phyloP scores from a whole-genome alignment of 2,113 vertebrate species.

The Channa argus region DNA sequence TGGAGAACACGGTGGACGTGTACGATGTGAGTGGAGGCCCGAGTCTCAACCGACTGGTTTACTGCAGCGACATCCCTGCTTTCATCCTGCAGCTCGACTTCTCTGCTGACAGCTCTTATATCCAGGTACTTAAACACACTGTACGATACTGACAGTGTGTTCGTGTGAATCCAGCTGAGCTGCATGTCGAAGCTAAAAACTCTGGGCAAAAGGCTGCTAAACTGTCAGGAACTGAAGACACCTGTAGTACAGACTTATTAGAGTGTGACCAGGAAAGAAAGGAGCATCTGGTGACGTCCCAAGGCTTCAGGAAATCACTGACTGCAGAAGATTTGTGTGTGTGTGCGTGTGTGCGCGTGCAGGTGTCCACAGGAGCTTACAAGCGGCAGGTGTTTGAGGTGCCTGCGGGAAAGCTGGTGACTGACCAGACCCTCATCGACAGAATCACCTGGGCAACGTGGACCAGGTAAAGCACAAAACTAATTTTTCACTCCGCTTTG shows the following conservation, averaged over 20 bases:
- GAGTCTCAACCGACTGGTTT: slow-evolving; percentile 90
- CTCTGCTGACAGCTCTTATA: slow-evolving; percentile 88
- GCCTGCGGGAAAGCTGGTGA: slow-evolving; percentile 90
- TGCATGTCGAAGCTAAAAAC: no score
- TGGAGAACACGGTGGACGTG: slow-evolving; percentile 93
- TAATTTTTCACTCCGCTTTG: no score
- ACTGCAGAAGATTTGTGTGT: no score
- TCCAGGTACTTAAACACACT: slow-evolving; percentile 45
- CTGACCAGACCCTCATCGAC: slow-evolving; percentile 85
- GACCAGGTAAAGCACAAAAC: slow-evolving; percentile 87
- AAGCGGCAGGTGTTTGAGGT: slow-evolving; percentile 94
- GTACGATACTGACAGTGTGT: no score
- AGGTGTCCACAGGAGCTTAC: slow-evolving; percentile 94
- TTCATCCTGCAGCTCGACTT: slow-evolving; percentile 97
- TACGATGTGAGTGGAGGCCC: slow-evolving; percentile 89
- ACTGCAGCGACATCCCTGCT: slow-evolving; percentile 94
- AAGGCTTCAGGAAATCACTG: no score
- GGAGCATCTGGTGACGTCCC: no score
- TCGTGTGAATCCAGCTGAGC: no score
- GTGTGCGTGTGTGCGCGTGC: slow-evolving; percentile 25
- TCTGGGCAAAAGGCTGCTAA: no score
- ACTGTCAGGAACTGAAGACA: no score
- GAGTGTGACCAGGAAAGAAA: no score
- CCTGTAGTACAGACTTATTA: no score
- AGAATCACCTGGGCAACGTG: slow-evolving; percentile 97